Evolutionary conservation across 1,140 invertebrate genomes (phyloP).

Genomic region (Andricus grossulariae): DNA sequence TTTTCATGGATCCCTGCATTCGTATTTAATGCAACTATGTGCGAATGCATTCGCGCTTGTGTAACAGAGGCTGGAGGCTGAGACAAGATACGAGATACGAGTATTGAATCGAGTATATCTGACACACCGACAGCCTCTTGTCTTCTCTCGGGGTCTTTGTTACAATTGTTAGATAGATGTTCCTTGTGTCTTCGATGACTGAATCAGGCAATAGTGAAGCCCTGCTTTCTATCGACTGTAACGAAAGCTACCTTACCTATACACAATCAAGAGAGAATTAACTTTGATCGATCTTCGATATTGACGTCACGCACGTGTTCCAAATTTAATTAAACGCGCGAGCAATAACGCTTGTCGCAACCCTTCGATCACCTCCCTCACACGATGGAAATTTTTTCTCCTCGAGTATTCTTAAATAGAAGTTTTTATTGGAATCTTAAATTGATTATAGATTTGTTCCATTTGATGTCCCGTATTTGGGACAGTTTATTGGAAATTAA

Average conservation of each 20-base stretch:
- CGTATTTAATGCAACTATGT: slow-evolving; percentile 11
- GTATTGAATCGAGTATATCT: slow-evolving; percentile 54
- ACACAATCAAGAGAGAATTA: not conserved
- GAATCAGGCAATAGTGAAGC: not conserved
- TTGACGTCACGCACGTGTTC: slow-evolving; percentile 21
- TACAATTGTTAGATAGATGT: not conserved
- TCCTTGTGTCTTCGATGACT: not conserved
- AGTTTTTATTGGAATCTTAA: not conserved
- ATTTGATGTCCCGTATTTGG: too few species aligned
- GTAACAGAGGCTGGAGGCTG: slow-evolving; percentile 41
- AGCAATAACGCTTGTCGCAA: not conserved
- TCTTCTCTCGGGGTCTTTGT: not conserved
- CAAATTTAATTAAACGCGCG: slow-evolving; percentile 30
- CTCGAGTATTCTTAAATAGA: not conserved
- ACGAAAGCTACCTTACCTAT: not conserved
- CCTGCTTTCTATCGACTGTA: not conserved
- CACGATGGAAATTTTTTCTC: slow-evolving; percentile 9
- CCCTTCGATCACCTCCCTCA: not conserved
- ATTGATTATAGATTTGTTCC: too few species aligned
- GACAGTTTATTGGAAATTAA: too few species aligned
- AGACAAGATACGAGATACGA: slow-evolving; percentile 35
- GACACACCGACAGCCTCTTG: not conserved
- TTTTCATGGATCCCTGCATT: not conserved
- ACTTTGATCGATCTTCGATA: not conserved
- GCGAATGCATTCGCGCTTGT: slow-evolving; percentile 36